Evolutionary conservation across 2,113 vertebrate species (phyloP), one percentile per base, ranked within the genome.

Genomic region (Myotis lucifugus): DNA sequence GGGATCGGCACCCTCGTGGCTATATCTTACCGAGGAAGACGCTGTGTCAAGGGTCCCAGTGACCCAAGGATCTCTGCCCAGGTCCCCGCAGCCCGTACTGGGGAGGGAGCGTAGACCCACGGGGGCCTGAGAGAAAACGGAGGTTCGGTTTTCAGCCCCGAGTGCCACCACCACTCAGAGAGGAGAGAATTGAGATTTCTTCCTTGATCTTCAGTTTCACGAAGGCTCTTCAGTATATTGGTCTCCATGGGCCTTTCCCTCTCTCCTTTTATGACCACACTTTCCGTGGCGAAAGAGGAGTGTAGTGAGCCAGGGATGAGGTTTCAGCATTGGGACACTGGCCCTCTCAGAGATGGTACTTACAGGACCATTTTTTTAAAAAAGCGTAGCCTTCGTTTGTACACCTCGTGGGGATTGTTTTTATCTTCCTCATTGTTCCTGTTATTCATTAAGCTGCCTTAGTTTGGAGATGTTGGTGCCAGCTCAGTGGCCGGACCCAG

Each of bases 381-480:
- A 70, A 87, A 78, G 34, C 6, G 3, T 69, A 74, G 32, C 19
- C 11, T 74, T 97, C 29, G 48, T 37, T 95, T 54, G 12, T 77
- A 17, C 25, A 25, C 29, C 48, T 29, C 40, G 8, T 61, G 34
- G 40, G 67, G 46, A 50, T 73, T 79, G n/a, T 83, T 92, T 95
- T 76, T 90, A 14, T 78, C 4, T 32, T 64, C 72, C 40, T 93
- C 6, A 8, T 29, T 92, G 77, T 92, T 73, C 17, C n/a, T 70
- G 17, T 72, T 67, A 32, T 89, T 90, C 59, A 48, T 93, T 52
- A 82, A 69, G 29, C 46, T 93, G 21, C 34, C 29, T 78, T 89
- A 77, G 32, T 93, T 86, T 73, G 76, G 79, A 95, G 37, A 32
- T 74, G 23, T 90, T 95, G 77, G 48, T 91, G 34, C 25, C 32